Base-by-base conservation (phyloP, 92 coral and sea anemone species). In the Chrysogorgia sp. region DNA sequence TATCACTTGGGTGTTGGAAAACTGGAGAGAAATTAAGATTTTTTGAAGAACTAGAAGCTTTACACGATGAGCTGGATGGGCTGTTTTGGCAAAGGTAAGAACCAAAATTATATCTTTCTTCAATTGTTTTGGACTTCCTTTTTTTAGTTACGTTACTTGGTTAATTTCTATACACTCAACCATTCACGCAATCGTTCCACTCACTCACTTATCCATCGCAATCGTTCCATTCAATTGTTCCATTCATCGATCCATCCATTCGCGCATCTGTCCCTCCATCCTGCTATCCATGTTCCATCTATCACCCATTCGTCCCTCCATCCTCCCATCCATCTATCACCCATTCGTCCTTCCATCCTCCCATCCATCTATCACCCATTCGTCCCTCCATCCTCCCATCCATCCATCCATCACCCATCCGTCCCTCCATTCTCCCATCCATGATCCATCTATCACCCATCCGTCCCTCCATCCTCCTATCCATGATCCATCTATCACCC, bases 11-110 rank as follows among this genome's bases (percentile, higher is more conserved):
- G 19, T 94, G 98, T 56, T 94, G 98, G 98, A 70, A 74, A 58
- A 72, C 84, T 25, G 84, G 88, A 17, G n/a, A 55, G 35, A 72
- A 72, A 30, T 34, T 72, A 49, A 72, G 35, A 0, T 10, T 28
- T 53, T 72, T 84, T 31, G 69, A 41, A 57, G 90, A 92, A 58
- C 76, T 94, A 40, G 98, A 94, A 58, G 85, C 83, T 23, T 71
- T 64, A 37, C 92, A 94, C 58, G 90, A 81, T 35, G 97, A 90
- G 13, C 74, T 94, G 17, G 98, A 94, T 33, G 96, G 98, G 24
- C 29, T 88, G 20, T 94, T 87, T 76, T 94, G 98, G 98, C 90
- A 94, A 66, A 94, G 98, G 98, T 92, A 19, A 22, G 75, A 0
- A n/a, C 12, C 12, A 63, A 47, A 47, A 47, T 19, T 23, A 17